phyloP scores from a whole-genome alignment of 1,140 invertebrate genomes.

The Cyclina sinensis region DNA sequence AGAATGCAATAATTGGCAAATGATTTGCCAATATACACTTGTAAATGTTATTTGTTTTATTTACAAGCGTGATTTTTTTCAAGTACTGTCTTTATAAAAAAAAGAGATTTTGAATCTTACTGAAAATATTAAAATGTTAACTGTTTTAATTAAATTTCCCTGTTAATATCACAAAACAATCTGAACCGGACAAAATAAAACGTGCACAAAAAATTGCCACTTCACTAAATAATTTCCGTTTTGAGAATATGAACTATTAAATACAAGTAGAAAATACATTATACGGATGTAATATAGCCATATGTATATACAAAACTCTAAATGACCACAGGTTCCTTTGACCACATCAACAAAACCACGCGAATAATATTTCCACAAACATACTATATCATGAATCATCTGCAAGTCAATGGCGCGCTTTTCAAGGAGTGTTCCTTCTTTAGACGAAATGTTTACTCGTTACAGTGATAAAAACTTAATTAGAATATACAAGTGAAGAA shows the following conservation, averaged over 20 bases:
- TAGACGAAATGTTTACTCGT: neutral
- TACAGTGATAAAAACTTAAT: neutral
- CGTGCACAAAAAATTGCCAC: neutral
- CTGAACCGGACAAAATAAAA: conserved; percentile 24
- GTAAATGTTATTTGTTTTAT: neutral
- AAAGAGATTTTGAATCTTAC: neutral
- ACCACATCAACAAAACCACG: neutral
- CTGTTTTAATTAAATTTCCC: neutral
- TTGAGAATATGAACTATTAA: neutral
- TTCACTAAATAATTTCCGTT: conserved; percentile 2
- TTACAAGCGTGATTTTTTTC: neutral
- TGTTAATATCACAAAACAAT: neutral
- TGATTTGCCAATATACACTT: neutral
- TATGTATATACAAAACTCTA: neutral
- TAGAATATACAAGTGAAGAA: neutral
- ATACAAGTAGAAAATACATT: neutral
- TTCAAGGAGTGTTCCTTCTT: conserved; percentile 15
- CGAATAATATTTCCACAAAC: neutral
- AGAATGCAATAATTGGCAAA: neutral
- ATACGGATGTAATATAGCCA: neutral
- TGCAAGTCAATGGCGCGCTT: neutral
- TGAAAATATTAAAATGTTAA: neutral
- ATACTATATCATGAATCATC: neutral
- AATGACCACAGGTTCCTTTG: conserved; percentile 4
- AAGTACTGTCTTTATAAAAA: too few relatives aligned